phyloP scores from a whole-genome alignment of 2,797 vertebrate species.

The Forpus xanthops region DNA sequence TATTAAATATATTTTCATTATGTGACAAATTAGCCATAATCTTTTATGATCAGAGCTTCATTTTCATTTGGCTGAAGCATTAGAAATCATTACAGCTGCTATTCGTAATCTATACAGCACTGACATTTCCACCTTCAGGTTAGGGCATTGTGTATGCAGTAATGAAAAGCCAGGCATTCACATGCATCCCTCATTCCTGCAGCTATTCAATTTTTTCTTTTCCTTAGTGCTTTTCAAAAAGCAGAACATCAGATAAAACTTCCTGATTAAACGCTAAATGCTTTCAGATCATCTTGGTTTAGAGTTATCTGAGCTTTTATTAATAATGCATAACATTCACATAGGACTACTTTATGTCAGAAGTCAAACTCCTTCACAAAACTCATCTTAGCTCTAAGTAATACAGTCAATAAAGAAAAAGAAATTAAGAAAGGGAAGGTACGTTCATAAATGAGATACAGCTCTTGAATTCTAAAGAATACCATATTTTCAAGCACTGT shows the following conservation, averaged over 20 bases:
- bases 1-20: conserved; percentile 4
- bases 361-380: not conserved
- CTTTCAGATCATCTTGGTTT: conserved; percentile 5
- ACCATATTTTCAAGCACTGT: not conserved
- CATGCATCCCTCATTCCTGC: not conserved
- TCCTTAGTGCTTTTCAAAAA: not conserved
- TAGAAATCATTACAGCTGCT: not conserved
- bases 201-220: not conserved
- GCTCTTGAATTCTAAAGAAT: not conserved
- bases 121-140: conserved; percentile 17
- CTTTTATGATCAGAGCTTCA: not conserved
- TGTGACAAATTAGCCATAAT: conserved; percentile 5
- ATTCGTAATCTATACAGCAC: not conserved
- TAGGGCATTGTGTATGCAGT: not conserved
- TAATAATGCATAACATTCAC: conserved; percentile 8
- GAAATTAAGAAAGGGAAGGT: not conserved
- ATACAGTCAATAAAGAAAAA: not conserved
- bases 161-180: not conserved
- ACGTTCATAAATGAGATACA: not conserved
- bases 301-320: conserved; percentile 2
- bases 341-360: not conserved
- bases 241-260: conserved; percentile 6
- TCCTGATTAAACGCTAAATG: conserved; percentile 24
- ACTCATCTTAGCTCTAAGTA: not conserved
- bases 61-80: not conserved